Conservation (phyloP, 2,888 invertebrate species). For the Hydropsyche betteni region DNA sequence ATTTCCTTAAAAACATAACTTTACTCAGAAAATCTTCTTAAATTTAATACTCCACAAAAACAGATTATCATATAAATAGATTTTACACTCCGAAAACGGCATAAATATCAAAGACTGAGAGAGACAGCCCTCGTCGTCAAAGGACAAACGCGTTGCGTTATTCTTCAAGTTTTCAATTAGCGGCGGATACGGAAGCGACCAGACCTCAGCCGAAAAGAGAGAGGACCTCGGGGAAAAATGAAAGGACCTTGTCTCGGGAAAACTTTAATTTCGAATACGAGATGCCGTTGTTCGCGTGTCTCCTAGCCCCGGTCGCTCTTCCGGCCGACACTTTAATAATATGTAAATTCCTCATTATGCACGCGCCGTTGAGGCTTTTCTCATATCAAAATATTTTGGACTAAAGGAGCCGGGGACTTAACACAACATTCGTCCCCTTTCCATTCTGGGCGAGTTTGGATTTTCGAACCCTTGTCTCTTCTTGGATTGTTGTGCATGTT, state of each 20-base stretch:
- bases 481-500: too few relatives aligned
- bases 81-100: too few relatives aligned
- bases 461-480: too few relatives aligned
- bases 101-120: too few relatives aligned
- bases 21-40: too few relatives aligned
- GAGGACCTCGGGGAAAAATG: background rate
- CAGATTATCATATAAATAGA: too few relatives aligned
- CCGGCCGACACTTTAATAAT: slow-evolving; percentile 28
- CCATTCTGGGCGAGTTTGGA: too few relatives aligned
- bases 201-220: background rate
- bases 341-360: slow-evolving; percentile 32
- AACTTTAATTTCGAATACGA: slow-evolving; percentile 34
- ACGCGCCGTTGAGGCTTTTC: background rate
- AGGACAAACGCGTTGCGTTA: slow-evolving; percentile 27
- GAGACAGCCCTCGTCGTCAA: too few relatives aligned
- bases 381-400: slow-evolving; percentile 14
- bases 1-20: too few relatives aligned
- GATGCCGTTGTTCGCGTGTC: background rate
- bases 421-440: too few relatives aligned
- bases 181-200: slow-evolving; percentile 25
- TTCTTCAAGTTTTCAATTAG: slow-evolving; percentile 45
- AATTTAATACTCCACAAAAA: too few relatives aligned
- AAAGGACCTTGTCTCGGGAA: background rate
- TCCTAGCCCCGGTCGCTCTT: background rate
- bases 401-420: background rate